Conservation (phyloP, 1,140 invertebrate species). For the Ptiloglossa arizonensis region DNA sequence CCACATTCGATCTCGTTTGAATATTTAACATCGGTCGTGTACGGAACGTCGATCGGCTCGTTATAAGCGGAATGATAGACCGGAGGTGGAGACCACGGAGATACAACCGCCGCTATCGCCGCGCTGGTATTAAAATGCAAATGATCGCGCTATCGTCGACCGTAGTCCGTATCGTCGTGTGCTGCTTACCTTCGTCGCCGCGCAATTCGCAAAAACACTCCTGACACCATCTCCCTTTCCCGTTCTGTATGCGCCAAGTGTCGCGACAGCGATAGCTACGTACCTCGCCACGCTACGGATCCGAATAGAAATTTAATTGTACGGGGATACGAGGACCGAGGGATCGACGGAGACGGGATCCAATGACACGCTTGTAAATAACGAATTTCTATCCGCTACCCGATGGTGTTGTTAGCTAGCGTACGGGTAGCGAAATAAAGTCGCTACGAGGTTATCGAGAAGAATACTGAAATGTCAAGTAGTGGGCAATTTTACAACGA, state of each 20-base stretch:
- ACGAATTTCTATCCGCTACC: too few species aligned
- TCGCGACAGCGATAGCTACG: not conserved
- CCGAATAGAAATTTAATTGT: conserved; percentile 50
- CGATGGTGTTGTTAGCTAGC: too few species aligned
- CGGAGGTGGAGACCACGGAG: conserved; percentile 20
- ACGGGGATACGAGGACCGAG: not conserved
- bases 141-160: conserved; percentile 44
- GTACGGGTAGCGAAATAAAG: too few species aligned
- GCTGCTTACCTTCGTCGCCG: not conserved
- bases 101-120: conserved; percentile 12
- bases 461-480: too few species aligned
- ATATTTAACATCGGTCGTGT: conserved; percentile 55
- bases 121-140: conserved; percentile 62
- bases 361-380: too few species aligned
- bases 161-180: conserved; percentile 11
- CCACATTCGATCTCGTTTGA: conserved; percentile 56
- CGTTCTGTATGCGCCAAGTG: conserved; percentile 43
- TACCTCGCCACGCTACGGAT: conserved; percentile 8
- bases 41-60: conserved; percentile 44
- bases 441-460: too few species aligned
- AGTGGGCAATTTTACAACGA: too few species aligned
- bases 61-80: conserved; percentile 47
- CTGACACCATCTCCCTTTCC: not conserved
- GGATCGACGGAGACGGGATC: not conserved
- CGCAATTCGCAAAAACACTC: conserved; percentile 21